A percentile compares a stretch with the other conserved stretches of the same genome.
These are phyloP conservation scores for Folsomia manolachei DNA, from an alignment of 2,888 invertebrate genomes.

Conservation along the genomic window DNA sequence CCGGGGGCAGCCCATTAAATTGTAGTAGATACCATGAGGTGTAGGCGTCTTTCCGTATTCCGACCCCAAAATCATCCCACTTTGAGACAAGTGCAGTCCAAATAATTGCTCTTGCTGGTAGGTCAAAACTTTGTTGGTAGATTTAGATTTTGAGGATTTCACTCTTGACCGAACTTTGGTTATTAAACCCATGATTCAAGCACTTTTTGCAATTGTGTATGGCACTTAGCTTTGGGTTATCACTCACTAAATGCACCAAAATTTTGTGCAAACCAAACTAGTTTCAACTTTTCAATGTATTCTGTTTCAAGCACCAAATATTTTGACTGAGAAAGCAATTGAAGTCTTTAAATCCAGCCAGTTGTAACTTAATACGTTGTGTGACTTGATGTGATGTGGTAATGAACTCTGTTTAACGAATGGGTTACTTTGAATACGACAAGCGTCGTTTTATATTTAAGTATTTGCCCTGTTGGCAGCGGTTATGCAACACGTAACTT, in stretches of 20 bases:
- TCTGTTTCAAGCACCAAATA: too few relatives aligned
- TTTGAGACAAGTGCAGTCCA: slow-evolving; percentile 10
- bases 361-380: too few relatives aligned
- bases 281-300: too few relatives aligned
- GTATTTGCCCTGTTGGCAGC: neutral
- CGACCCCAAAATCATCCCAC: slow-evolving; percentile 23
- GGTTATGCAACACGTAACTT: too few relatives aligned
- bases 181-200: slow-evolving; percentile 35
- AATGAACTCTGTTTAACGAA: neutral
- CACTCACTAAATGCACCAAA: too few relatives aligned
- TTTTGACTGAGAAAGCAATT: too few relatives aligned
- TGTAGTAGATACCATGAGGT: slow-evolving; percentile 25
- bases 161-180: slow-evolving; percentile 40
- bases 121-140: neutral
- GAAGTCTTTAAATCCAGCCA: too few relatives aligned
- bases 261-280: too few relatives aligned
- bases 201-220: too few relatives aligned
- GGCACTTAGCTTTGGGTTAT: too few relatives aligned
- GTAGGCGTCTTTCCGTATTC: slow-evolving; percentile 20
- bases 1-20: slow-evolving; percentile 24
- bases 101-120: slow-evolving; percentile 3
- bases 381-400: too few relatives aligned
- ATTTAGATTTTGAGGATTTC: slow-evolving; percentile 12
- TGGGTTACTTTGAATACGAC: neutral
- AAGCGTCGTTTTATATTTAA: neutral